Conservation (phyloP, 2,113 vertebrate genomes). For the Scytalopus superciliaris region DNA sequence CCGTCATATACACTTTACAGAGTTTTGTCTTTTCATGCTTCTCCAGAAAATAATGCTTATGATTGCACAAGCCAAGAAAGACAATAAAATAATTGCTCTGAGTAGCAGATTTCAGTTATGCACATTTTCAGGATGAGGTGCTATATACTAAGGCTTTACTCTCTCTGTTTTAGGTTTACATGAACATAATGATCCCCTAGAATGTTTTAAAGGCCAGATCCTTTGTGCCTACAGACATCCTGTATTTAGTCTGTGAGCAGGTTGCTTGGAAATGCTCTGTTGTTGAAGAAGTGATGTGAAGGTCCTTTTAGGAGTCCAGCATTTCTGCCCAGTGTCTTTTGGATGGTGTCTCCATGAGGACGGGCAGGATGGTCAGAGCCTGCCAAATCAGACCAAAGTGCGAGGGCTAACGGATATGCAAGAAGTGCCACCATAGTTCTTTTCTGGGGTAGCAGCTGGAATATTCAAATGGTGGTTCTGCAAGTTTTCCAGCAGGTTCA, state of each 20-base stretch:
- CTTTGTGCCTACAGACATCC: background rate
- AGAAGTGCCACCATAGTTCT: background rate
- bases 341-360: background rate
- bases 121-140: background rate
- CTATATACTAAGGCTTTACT: background rate
- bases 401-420: background rate
- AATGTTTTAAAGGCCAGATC: background rate
- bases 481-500: background rate
- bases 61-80: background rate
- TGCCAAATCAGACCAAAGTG: background rate
- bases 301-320: background rate
- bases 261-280: background rate
- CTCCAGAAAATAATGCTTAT: background rate
- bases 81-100: background rate
- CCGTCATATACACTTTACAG: accelerated
- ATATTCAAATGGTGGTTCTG: background rate
- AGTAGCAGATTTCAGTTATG: background rate
- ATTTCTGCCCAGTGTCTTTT: background rate
- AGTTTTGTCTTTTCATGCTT: background rate
- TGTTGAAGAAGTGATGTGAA: background rate
- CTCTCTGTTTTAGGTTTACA: background rate
- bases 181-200: background rate
- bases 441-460: background rate
- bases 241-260: background rate
- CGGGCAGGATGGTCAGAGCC: background rate